phyloP scores from a whole-genome alignment of 2,113 vertebrate species.

The Vireo altiloquus region DNA sequence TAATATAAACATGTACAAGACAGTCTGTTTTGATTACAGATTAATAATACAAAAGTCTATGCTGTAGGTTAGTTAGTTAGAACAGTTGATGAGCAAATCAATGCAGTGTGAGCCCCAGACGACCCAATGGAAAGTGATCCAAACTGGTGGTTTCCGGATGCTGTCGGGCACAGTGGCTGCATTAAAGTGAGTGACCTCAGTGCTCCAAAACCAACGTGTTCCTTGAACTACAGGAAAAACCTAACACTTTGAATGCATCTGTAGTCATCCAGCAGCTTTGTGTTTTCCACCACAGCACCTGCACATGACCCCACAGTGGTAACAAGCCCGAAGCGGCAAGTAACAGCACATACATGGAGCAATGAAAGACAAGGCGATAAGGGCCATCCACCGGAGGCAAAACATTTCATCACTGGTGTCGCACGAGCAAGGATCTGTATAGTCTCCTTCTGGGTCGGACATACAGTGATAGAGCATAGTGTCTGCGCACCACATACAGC shows the following conservation, averaged over 20 bases:
- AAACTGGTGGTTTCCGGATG: conserved; percentile 34
- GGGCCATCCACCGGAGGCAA: conserved; percentile 94
- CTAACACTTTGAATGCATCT: neutral
- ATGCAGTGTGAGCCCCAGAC: conserved; percentile 54
- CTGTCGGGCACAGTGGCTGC: conserved; percentile 53
- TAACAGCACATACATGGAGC: conserved; percentile 99
- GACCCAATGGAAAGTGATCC: conserved; percentile 6
- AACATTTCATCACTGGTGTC: conserved; percentile 92
- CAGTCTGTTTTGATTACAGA: conserved; percentile 75
- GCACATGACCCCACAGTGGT: conserved; percentile 89
- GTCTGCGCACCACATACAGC: conserved; percentile 99
- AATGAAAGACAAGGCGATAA: conserved; percentile 90
- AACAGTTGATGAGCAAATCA: conserved; percentile 67
- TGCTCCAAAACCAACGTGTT: conserved; percentile 61
- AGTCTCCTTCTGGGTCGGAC: conserved; percentile 98
- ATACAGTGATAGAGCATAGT: conserved; percentile 99
- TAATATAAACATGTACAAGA: conserved; percentile 73
- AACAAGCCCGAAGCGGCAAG: conserved; percentile 92
- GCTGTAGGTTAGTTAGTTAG: conserved; percentile 67
- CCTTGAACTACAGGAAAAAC: conserved; percentile 44
- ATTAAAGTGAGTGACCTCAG: conserved; percentile 31
- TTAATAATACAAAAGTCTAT: conserved; percentile 71
- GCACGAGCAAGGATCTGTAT: conserved; percentile 96
- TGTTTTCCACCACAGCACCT: conserved; percentile 96
- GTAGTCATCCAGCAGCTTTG: conserved; percentile 87